These are phyloP conservation scores for Leptodirus hochenwartii DNA, from an alignment of 2,888 invertebrate genomes.

Conservation along the genomic window DNA sequence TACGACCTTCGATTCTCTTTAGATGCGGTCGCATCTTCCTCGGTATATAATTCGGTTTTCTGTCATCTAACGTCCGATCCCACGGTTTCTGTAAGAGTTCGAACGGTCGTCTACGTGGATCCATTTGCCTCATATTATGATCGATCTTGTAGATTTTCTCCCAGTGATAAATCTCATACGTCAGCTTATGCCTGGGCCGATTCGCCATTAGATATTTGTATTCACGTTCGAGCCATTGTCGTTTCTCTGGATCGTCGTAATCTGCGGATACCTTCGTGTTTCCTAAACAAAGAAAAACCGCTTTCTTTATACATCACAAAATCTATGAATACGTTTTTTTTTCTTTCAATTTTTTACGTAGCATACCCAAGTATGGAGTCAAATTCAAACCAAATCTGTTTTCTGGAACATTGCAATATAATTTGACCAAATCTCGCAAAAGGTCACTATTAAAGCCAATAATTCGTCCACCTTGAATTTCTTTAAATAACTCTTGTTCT, in stretches of 20 bases:
- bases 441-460: conserved; percentile 67
- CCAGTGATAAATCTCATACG: conserved; percentile 63
- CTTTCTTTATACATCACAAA: no score
- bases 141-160: conserved; percentile 65
- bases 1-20: conserved; percentile 40
- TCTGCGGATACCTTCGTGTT: conserved; percentile 44
- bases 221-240: conserved; percentile 47
- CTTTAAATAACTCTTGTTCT: conserved; percentile 54
- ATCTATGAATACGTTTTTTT: conserved; percentile 25
- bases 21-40: conserved; percentile 40
- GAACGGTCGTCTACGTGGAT: conserved; percentile 50
- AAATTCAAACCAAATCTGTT: conserved; percentile 39
- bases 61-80: conserved; percentile 46
- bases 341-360: no score
- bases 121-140: conserved; percentile 46
- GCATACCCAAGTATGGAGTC: conserved; percentile 57
- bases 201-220: conserved; percentile 54
- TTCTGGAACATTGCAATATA: conserved; percentile 52
- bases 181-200: conserved; percentile 38
- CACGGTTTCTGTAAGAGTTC: conserved; percentile 44
- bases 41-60: conserved; percentile 50
- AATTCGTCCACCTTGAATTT: conserved; percentile 45
- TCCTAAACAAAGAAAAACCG: no score
- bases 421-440: conserved; percentile 49
- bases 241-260: conserved; percentile 46